Evolutionary conservation across 2,797 vertebrate genomes (phyloP).

Genomic region (Smutsia temminckii): DNA sequence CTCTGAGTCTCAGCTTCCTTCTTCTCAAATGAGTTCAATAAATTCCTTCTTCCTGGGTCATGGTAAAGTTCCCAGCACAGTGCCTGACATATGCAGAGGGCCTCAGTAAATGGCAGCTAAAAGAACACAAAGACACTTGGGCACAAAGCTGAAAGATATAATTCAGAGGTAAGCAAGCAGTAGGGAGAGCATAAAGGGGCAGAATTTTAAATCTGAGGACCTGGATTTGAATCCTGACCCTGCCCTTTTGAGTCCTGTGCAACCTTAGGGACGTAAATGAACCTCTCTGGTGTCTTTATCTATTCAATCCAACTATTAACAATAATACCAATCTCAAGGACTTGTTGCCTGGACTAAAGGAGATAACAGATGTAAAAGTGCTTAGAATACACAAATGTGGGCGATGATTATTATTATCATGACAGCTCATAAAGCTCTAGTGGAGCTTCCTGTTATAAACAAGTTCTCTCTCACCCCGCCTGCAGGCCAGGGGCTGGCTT

Average conservation of each 20-base stretch:
- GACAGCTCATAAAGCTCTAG: slow-evolving; percentile 45
- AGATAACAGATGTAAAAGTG: not conserved
- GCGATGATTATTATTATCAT: not conserved
- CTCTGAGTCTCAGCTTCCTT: not conserved
- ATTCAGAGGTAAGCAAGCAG: not conserved
- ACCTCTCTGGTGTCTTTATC: slow-evolving; percentile 27
- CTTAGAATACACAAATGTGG: slow-evolving; percentile 6
- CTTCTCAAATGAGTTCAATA: not conserved
- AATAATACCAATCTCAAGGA: not conserved
- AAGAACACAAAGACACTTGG: not conserved
- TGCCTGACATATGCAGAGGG: accelerated
- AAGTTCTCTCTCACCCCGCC: not conserved
- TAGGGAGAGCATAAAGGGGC: not conserved
- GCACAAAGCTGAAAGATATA: not conserved
- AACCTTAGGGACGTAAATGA: not conserved
- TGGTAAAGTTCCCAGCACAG: not conserved
- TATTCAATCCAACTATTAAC: not conserved
- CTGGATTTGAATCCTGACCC: not conserved
- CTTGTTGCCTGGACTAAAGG: not conserved
- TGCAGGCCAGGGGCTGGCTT: not conserved
- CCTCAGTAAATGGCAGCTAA: not conserved
- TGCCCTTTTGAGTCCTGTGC: not conserved
- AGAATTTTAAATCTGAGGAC: not conserved
- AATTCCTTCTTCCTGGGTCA: not conserved
- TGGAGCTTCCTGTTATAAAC: slow-evolving; percentile 50